These are phyloP conservation scores for Mandrillus leucophaeus DNA, from an alignment of 2,113 vertebrate species.

Conservation along the genomic window DNA sequence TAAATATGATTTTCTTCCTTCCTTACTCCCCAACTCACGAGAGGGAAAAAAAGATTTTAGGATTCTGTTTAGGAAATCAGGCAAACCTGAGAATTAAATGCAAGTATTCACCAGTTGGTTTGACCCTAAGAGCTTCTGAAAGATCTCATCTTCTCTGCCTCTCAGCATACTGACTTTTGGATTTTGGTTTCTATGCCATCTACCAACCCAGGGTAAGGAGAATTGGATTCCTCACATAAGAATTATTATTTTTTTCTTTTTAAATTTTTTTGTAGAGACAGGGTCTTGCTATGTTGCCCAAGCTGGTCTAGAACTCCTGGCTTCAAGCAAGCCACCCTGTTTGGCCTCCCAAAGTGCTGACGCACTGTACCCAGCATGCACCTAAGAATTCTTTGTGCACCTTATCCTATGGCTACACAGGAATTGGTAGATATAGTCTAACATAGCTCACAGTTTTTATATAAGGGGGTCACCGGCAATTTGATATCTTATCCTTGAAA, in stretches of 20 bases:
- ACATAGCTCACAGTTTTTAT: neutral
- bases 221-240: neutral
- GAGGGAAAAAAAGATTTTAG: neutral
- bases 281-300: too few relatives aligned
- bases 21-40: neutral
- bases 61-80: neutral
- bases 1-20: neutral
- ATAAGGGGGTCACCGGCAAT: neutral
- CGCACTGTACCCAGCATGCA: neutral
- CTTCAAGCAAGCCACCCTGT: too few relatives aligned
- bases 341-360: too few relatives aligned
- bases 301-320: too few relatives aligned
- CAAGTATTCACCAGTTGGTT: neutral
- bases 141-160: neutral
- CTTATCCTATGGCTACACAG: neutral
- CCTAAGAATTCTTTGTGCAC: neutral
- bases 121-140: neutral
- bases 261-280: too few relatives aligned
- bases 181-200: neutral
- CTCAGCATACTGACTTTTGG: neutral
- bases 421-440: neutral
- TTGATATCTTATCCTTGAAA: neutral
- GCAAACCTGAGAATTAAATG: constrained; percentile 2
- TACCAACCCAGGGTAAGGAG: neutral
- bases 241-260: too few relatives aligned